A percentile compares a stretch with the other conserved stretches of the same genome.
phyloP scores from a whole-genome alignment of 2,113 vertebrate species.

The Cyanoramphus novaezelandiae region DNA sequence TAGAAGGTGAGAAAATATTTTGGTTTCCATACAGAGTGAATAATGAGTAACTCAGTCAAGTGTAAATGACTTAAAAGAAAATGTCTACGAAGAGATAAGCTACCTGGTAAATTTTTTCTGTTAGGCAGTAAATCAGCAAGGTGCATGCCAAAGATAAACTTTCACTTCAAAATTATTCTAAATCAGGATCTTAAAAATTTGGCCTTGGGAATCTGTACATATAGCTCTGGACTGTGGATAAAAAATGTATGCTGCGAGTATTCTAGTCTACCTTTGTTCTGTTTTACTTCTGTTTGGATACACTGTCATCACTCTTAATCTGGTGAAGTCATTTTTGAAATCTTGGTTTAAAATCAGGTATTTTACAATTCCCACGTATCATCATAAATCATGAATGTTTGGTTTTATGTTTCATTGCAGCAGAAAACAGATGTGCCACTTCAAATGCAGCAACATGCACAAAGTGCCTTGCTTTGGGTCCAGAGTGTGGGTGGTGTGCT shows the following conservation, averaged over 20 bases:
- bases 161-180: background rate
- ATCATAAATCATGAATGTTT: conserved; percentile 36
- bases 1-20: conserved; percentile 57
- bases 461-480: conserved; percentile 87
- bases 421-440: conserved; percentile 82
- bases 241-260: background rate
- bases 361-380: conserved; percentile 20
- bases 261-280: background rate
- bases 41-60: conserved; percentile 29
- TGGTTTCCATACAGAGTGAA: conserved; percentile 11
- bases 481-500: conserved; percentile 95
- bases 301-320: background rate
- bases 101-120: background rate
- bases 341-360: conserved; percentile 40
- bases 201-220: background rate
- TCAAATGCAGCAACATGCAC: conserved; percentile 81
- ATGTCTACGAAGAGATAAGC: conserved; percentile 11
- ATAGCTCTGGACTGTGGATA: background rate
- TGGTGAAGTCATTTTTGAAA: conserved; percentile 41
- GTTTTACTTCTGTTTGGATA: conserved; percentile 15
- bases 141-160: background rate
- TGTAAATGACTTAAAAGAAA: conserved; percentile 24
- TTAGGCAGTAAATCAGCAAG: conserved; percentile 1
- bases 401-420: conserved; percentile 76
- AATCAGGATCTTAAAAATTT: background rate